Conservation (phyloP, 2,797 vertebrate genomes). For the Delichon dasypus region DNA sequence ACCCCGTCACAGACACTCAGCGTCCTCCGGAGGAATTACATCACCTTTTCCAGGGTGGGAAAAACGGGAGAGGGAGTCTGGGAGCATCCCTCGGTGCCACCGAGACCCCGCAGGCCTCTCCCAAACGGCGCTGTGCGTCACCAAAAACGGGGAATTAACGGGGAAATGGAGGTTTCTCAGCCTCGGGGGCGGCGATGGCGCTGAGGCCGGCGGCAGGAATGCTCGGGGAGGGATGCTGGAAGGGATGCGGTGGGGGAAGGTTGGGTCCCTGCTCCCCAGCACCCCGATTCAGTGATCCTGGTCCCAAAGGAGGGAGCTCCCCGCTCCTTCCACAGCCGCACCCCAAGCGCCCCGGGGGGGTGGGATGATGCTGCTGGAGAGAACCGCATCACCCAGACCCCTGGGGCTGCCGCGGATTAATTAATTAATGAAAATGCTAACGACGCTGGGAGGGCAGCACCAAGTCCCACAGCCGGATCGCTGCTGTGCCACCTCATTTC, state of each 20-base stretch:
- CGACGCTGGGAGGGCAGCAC: not conserved
- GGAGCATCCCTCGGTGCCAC: not conserved
- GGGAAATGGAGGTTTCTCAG: not conserved
- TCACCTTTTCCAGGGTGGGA: not conserved
- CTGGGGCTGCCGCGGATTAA: not conserved
- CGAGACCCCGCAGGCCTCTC: not conserved
- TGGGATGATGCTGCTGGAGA: not conserved
- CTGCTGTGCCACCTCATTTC: not conserved
- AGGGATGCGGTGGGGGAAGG: not conserved
- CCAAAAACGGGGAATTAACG: fast-evolving
- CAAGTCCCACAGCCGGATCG: not conserved
- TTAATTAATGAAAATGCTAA: not conserved
- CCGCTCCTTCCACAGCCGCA: not conserved
- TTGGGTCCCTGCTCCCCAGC: not conserved
- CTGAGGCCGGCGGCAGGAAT: not conserved
- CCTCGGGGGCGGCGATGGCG: fast-evolving
- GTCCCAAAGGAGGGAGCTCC: not conserved
- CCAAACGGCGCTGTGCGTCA: fast-evolving
- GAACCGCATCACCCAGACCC: fast-evolving
- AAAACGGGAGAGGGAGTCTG: not conserved
- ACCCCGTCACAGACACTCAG: not conserved
- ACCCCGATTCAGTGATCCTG: fast-evolving
- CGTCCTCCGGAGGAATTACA: not conserved
- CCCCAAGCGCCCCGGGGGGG: not conserved
- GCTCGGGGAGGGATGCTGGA: not conserved